Conservation (phyloP, 2,888 invertebrate genomes). For the Tiphia femorata region DNA sequence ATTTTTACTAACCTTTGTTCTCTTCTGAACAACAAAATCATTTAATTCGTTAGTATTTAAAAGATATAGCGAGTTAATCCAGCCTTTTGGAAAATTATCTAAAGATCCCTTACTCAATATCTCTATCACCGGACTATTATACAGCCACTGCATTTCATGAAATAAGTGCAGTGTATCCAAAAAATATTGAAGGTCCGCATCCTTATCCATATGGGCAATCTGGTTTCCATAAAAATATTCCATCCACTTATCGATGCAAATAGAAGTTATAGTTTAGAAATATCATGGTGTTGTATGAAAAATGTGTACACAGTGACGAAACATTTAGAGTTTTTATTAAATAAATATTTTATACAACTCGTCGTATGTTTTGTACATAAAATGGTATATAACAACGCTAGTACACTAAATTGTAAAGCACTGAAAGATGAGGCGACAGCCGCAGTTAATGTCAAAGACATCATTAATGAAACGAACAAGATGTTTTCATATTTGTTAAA, state of each 20-base stretch:
- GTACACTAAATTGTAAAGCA: background rate
- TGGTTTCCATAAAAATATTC: background rate
- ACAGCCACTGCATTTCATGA: slow-evolving; percentile 74
- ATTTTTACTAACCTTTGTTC: slow-evolving; percentile 48
- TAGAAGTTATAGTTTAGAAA: too few relatives aligned
- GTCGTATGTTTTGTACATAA: slow-evolving; percentile 8
- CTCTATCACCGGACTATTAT: slow-evolving; percentile 76
- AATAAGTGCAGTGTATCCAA: slow-evolving; percentile 73
- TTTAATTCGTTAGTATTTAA: slow-evolving; percentile 70
- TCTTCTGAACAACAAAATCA: slow-evolving; percentile 60
- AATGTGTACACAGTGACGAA: too few relatives aligned
- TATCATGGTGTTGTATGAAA: too few relatives aligned
- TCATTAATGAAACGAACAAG: slow-evolving; percentile 4
- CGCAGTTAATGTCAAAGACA: background rate
- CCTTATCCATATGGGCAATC: slow-evolving; percentile 15
- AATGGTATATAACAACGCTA: slow-evolving; percentile 11
- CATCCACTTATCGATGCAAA: too few relatives aligned
- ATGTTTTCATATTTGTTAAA: slow-evolving; percentile 7
- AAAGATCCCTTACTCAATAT: slow-evolving; percentile 73
- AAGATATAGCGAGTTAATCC: slow-evolving; percentile 68
- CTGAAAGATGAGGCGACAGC: background rate
- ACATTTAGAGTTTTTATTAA: slow-evolving; percentile 24
- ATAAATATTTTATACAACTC: background rate
- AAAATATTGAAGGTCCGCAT: slow-evolving; percentile 70
- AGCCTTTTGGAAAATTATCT: slow-evolving; percentile 71